A percentile compares a stretch with the other conserved stretches of the same genome.
These are phyloP conservation scores for Osedax fenrisi DNA, from an alignment of 2,888 invertebrate genomes.

Conservation along the genomic window DNA sequence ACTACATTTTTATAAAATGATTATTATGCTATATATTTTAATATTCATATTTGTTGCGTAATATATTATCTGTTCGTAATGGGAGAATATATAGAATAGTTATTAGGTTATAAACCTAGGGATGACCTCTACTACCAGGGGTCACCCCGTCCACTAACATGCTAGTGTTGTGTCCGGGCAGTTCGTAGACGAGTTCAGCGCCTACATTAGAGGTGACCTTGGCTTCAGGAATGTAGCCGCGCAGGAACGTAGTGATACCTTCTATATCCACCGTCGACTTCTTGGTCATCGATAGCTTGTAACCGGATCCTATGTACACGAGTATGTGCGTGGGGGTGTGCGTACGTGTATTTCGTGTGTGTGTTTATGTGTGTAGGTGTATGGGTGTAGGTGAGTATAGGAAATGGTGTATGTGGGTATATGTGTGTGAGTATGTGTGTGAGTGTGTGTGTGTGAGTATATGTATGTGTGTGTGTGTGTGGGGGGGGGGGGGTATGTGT, in stretches of 20 bases:
- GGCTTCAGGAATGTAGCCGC: conserved; percentile 59
- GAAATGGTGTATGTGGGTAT: neutral
- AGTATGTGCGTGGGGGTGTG: neutral
- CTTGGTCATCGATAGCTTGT: conserved; percentile 63
- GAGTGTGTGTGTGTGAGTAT: neutral
- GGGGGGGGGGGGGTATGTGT: neutral
- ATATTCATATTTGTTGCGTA: too few species aligned
- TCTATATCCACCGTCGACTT: conserved; percentile 51
- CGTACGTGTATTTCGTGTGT: neutral
- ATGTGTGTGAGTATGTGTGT: neutral
- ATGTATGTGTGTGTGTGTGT: neutral
- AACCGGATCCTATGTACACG: conserved; percentile 56
- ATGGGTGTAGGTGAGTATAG: neutral
- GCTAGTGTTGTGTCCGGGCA: conserved; percentile 42
- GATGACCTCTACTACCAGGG: too few species aligned
- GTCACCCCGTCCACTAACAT: neutral
- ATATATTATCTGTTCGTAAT: too few species aligned
- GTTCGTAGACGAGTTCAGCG: conserved; percentile 44
- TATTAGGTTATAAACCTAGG: too few species aligned
- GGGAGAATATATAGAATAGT: too few species aligned
- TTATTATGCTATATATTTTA: too few species aligned
- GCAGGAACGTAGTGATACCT: conserved; percentile 57
- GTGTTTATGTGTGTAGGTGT: neutral
- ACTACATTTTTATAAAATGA: too few species aligned
- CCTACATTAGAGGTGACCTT: conserved; percentile 52